Evolutionary conservation across 2,113 vertebrate species (phyloP).

Genomic region (Melierax canorus): DNA sequence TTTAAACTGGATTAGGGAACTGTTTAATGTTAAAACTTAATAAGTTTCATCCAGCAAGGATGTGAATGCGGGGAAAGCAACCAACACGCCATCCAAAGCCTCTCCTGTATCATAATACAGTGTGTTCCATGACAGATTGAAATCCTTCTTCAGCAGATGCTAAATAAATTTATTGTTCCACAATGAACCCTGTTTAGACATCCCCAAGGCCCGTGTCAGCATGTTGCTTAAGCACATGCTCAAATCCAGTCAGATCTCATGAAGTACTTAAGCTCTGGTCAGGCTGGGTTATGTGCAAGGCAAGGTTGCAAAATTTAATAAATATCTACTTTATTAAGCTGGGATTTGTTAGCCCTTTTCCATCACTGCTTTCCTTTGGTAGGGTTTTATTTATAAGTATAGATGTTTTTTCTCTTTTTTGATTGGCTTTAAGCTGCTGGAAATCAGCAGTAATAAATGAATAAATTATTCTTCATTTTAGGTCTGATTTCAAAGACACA

Average conservation of each 20-base stretch:
- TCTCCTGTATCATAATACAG: not conserved
- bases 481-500: not conserved
- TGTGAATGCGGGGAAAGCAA: not conserved
- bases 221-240: not conserved
- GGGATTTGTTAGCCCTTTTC: not conserved
- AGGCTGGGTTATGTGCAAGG: not conserved
- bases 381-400: not conserved
- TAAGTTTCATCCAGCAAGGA: not conserved
- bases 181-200: constrained; percentile 16
- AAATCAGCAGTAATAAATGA: not conserved
- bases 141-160: not conserved
- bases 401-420: not conserved
- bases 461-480: not conserved
- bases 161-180: not conserved
- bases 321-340: not conserved
- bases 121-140: not conserved
- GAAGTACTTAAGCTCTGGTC: not conserved
- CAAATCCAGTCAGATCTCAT: not conserved
- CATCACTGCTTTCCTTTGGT: not conserved
- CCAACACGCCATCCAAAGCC: not conserved
- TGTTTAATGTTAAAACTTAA: not conserved
- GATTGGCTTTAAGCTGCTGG: not conserved
- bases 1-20: not conserved
- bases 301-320: not conserved
- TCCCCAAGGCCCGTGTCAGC: not conserved